These are phyloP conservation scores for Aromia moschata DNA, from an alignment of 2,888 invertebrate species.

Conservation along the genomic window DNA sequence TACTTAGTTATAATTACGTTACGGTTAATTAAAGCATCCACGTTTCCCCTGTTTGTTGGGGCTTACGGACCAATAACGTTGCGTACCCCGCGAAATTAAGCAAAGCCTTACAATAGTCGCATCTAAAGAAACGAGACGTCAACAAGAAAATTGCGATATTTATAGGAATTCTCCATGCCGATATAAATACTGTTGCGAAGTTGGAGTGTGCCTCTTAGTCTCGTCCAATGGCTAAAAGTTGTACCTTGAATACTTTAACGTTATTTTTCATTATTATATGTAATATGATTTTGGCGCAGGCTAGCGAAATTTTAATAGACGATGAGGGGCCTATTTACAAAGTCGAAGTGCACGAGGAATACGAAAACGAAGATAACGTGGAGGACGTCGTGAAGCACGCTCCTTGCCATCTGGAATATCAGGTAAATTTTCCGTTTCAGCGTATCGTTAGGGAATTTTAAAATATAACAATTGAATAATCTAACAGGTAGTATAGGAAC, in stretches of 20 bases:
- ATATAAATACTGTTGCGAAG: background rate
- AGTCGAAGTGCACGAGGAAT: conserved; percentile 38
- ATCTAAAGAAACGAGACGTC: background rate
- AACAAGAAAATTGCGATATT: conserved; percentile 2
- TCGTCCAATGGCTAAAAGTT: conserved; percentile 13
- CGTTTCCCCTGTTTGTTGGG: background rate
- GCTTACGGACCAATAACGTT: background rate
- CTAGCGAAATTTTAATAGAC: conserved; percentile 50
- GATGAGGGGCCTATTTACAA: conserved; percentile 48
- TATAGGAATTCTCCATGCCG: conserved; percentile 5
- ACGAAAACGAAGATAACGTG: conserved; percentile 29
- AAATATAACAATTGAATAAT: too few relatives aligned
- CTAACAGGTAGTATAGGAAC: too few relatives aligned
- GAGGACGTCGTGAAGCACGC: conserved; percentile 36
- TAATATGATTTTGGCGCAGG: conserved; percentile 36
- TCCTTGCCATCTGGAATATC: conserved; percentile 44
- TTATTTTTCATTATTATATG: conserved; percentile 44
- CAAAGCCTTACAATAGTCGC: conserved; percentile 3
- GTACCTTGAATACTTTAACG: conserved; percentile 47
- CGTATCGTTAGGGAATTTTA: too few relatives aligned
- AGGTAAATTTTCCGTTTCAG: too few relatives aligned
- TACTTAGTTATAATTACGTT: background rate
- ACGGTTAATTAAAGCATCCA: background rate
- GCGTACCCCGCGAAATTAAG: background rate
- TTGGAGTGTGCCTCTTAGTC: background rate